These are phyloP conservation scores for Centroberyx gerrardi DNA, from an alignment of 2,797 vertebrate genomes.

Conservation along the genomic window DNA sequence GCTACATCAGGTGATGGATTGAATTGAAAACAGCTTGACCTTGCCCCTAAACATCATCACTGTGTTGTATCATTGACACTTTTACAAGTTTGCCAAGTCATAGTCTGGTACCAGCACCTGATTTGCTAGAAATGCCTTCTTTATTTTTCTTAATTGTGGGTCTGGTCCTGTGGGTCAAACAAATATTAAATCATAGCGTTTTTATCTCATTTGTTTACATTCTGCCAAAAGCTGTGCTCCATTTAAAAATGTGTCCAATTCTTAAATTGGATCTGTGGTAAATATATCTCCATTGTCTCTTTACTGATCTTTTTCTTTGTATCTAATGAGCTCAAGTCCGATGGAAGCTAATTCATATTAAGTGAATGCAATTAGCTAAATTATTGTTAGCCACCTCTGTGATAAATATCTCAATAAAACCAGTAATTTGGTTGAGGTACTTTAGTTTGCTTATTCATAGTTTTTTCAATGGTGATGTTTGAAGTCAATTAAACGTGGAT, in stretches of 20 bases:
- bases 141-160: not conserved
- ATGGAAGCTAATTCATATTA: constrained; percentile 26
- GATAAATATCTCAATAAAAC: too few relatives aligned
- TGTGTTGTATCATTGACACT: constrained; percentile 57
- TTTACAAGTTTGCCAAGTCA: constrained; percentile 49
- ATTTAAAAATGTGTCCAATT: constrained; percentile 6
- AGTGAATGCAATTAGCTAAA: constrained; percentile 22
- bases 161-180: constrained; percentile 25
- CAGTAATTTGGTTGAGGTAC: too few relatives aligned
- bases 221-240: constrained; percentile 26
- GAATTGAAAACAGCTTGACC: constrained; percentile 70
- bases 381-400: not conserved
- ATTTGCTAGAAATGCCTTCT: constrained; percentile 10
- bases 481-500: constrained; percentile 12
- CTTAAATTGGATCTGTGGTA: constrained; percentile 29
- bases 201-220: constrained; percentile 31
- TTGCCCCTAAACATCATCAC: constrained; percentile 57
- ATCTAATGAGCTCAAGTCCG: constrained; percentile 32
- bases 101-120: constrained; percentile 27
- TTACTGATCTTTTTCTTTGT: constrained; percentile 1
- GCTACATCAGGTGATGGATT: constrained; percentile 73
- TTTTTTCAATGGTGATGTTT: not conserved
- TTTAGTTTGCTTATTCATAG: too few relatives aligned
- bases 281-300: constrained; percentile 27
- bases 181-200: constrained; percentile 27